Conservation (phyloP, 2,797 vertebrate genomes). For the Buphagus erythrorhynchus region DNA sequence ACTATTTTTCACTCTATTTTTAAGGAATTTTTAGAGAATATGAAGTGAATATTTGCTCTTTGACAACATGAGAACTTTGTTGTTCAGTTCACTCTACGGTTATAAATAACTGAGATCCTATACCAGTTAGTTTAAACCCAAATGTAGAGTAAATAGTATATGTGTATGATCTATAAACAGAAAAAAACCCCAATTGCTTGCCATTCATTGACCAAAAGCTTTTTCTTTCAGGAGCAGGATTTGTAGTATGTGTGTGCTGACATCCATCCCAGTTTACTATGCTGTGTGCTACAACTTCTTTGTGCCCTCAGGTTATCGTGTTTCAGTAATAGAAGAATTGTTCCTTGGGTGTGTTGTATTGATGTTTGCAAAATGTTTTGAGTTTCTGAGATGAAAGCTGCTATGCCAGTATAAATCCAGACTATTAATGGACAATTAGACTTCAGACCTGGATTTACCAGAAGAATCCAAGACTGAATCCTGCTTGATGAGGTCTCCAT, state of each 20-base stretch:
- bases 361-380: not conserved
- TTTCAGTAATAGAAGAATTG: conserved; percentile 9
- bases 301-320: not conserved
- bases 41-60: not conserved
- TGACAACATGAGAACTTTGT: not conserved
- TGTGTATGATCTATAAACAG: not conserved
- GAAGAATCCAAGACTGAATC: not conserved
- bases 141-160: not conserved
- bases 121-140: not conserved
- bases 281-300: not conserved
- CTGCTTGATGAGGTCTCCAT: conserved; percentile 42
- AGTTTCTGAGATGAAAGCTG: not conserved
- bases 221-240: not conserved
- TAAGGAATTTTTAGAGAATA: not conserved
- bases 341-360: not conserved
- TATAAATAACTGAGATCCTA: not conserved
- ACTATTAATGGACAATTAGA: not conserved
- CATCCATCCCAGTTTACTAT: not conserved
- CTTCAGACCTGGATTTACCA: conserved; percentile 3
- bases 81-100: not conserved
- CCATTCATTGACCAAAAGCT: not conserved
- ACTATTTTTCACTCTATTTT: not conserved
- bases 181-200: not conserved
- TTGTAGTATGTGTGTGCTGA: not conserved
- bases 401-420: not conserved